Conservation (phyloP, 2,888 invertebrate genomes). For the Lasioglossum villosulum region DNA sequence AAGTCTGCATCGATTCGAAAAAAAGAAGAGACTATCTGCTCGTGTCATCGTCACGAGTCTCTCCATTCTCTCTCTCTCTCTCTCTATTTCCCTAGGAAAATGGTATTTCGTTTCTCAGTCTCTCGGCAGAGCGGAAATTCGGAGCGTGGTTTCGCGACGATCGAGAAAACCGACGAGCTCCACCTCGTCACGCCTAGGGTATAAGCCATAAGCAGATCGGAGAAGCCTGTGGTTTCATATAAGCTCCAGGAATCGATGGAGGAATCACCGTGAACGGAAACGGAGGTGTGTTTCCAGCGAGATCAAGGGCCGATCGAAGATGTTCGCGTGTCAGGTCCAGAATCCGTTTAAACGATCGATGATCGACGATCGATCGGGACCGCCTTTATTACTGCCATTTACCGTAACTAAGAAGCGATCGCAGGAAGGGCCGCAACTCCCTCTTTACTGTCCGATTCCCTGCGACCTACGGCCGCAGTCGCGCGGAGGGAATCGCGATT, state of each 20-base stretch:
- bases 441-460: not conserved
- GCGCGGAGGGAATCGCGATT: slow-evolving; percentile 12
- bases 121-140: not conserved
- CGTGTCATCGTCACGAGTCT: not conserved
- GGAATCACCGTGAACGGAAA: not conserved
- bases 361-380: slow-evolving; percentile 31
- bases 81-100: not conserved
- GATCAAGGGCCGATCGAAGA: not conserved
- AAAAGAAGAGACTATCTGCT: not conserved
- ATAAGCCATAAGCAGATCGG: not conserved
- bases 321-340: slow-evolving; percentile 20
- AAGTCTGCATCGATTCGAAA: not conserved
- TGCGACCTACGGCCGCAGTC: not conserved
- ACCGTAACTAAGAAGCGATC: slow-evolving; percentile 16
- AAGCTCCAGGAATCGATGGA: not conserved
- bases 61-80: not conserved
- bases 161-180: not conserved
- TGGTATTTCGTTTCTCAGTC: not conserved
- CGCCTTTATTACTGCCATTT: slow-evolving; percentile 56
- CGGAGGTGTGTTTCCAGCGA: not conserved
- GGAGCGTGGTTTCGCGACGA: not conserved
- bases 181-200: not conserved
- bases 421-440: not conserved
- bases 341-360: not conserved
- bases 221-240: not conserved